A percentile compares a stretch with the other conserved stretches of the same genome.
phyloP scores from a whole-genome alignment of 2,888 invertebrate species.

The Acleris laterana region DNA sequence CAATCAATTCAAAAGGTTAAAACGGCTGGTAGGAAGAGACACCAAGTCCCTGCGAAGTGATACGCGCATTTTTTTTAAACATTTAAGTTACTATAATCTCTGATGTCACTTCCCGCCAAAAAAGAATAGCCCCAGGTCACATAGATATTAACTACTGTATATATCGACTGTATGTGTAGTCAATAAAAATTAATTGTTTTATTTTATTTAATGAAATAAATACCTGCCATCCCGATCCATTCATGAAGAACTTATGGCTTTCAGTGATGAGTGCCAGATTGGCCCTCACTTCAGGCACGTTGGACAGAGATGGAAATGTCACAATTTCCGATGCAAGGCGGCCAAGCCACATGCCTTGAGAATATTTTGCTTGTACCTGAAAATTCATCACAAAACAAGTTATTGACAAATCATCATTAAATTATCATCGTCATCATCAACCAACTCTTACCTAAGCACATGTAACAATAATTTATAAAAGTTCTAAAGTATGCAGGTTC shows the following conservation, averaged over 20 bases:
- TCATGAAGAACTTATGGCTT: slow-evolving; percentile 84
- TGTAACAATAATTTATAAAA: neutral
- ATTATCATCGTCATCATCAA: neutral
- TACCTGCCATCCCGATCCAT: slow-evolving; percentile 86
- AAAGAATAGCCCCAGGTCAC: too few species aligned
- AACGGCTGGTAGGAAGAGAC: too few species aligned
- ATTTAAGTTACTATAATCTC: too few species aligned
- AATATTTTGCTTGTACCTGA: slow-evolving; percentile 79
- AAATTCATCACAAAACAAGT: slow-evolving; percentile 18
- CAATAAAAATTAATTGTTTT: too few species aligned
- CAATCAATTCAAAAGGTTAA: too few species aligned
- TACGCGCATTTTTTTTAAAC: too few species aligned
- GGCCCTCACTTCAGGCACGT: slow-evolving; percentile 71
- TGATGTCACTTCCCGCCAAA: too few species aligned
- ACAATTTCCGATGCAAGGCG: slow-evolving; percentile 80
- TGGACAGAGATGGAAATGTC: slow-evolving; percentile 67
- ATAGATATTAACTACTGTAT: too few species aligned
- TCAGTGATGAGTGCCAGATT: slow-evolving; percentile 84
- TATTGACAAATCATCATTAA: neutral
- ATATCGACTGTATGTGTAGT: too few species aligned
- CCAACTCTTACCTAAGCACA: neutral
- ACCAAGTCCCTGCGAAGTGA: too few species aligned
- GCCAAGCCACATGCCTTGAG: slow-evolving; percentile 85
- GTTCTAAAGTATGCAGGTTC: too few species aligned
- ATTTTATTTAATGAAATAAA: neutral